Evolutionary conservation across 2,113 vertebrate genomes (phyloP).

Genomic region (Rattus rattus): DNA sequence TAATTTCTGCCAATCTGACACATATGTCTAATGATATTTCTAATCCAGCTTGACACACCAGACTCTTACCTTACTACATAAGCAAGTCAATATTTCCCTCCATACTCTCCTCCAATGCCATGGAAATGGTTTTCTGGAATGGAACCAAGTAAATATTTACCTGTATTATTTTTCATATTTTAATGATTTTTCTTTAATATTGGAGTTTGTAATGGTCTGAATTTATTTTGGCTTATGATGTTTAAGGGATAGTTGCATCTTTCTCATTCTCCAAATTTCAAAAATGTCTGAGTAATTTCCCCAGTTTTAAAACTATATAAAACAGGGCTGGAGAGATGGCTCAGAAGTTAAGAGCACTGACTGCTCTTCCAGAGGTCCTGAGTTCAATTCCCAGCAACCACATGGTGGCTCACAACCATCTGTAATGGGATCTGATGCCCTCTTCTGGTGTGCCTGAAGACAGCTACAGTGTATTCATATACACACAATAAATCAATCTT

Average conservation of each 20-base stretch:
- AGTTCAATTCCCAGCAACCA: no score
- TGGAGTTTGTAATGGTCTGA: not conserved
- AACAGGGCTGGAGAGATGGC: no score
- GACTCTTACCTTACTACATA: conserved; percentile 12
- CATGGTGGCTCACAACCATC: no score
- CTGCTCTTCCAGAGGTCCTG: no score
- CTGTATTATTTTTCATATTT: not conserved
- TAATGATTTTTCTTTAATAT: conserved; percentile 38
- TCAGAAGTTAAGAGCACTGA: no score
- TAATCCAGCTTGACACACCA: not conserved
- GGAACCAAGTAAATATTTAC: not conserved
- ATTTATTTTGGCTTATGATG: conserved; percentile 28
- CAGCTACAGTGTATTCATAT: no score
- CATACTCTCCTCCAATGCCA: conserved; percentile 8
- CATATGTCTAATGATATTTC: conserved; percentile 20
- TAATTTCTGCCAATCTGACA: conserved; percentile 13
- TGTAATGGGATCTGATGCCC: no score
- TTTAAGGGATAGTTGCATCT: not conserved
- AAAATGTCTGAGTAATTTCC: not conserved
- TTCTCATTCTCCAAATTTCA: conserved; percentile 13
- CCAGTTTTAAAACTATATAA: not conserved
- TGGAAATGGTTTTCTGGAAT: conserved; percentile 11
- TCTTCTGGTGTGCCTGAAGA: no score
- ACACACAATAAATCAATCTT: no score
- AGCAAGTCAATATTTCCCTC: conserved; percentile 17